Base-by-base conservation (phyloP, 2,888 invertebrate genomes). In the Thysanoteuthis rhombus region DNA sequence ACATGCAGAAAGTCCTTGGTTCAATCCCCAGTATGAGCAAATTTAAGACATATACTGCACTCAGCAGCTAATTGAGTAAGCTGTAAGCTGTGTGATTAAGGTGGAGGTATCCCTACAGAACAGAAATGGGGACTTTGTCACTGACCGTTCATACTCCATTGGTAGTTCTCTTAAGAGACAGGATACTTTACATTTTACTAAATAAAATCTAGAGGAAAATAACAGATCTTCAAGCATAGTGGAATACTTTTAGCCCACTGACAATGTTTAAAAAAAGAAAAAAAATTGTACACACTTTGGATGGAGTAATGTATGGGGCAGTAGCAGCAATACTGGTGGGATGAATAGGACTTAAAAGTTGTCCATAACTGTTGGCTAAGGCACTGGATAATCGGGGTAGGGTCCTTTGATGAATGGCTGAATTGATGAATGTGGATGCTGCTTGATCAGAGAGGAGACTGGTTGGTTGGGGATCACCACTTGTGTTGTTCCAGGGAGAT, bases 341-440 rank as follows among this genome's bases (percentile, higher is more conserved):
- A 75, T 75, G 75, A 75, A 91, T 91, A 42, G 91, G 91, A 42
- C 40, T 42, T n/a, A 91, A 32, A 39, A 91, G 42, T 42, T 91
- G 91, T 8, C 42, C 91, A 25, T 10, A 91, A 91, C 91, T 91
- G 91, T 40, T 91, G n/a, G 42, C 16, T 91, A 91, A 91, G 40
- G 42, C 91, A 32, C 91, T 91, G 16, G 42, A 91, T 32, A 39
- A 38, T 3, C 10, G 91, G 6, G 91, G 91, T 2, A 10, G 40
- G 12, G 40, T 22, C 42, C 42, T 91, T 8, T 28, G 16, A 32
- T 39, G 32, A 42, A 19, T 22, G n/a, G 42, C 42, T 1, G 40
- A 42, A 42, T 12, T 39, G 91, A 91, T 40, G 42, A 40, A 91
- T 40, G 91, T 91, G 12, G 91, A 91, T 40, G 91, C 28, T 91